Percentiles rank a stretch among this genome's conserved stretches.
Conservation (phyloP, 1,140 invertebrate genomes). For the Leptinotarsa undecemlineata region DNA sequence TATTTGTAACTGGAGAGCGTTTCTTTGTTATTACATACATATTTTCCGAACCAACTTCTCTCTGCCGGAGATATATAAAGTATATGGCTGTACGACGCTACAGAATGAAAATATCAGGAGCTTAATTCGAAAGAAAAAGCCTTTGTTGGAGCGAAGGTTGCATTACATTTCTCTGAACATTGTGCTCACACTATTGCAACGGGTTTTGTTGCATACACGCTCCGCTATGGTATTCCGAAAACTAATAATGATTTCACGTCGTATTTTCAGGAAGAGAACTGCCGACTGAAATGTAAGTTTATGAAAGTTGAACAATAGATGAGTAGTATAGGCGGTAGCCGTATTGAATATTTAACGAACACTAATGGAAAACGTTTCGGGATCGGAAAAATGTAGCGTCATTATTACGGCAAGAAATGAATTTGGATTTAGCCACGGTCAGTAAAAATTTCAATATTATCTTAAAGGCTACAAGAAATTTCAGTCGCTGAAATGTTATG, state of each 20-base stretch:
- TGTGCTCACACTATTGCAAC: neutral
- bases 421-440: too few species aligned
- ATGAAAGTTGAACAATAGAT: conserved; percentile 32
- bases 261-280: conserved; percentile 3
- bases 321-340: neutral
- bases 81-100: neutral
- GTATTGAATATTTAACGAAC: conserved; percentile 36
- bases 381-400: too few species aligned
- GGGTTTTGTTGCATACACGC: conserved; percentile 6
- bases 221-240: neutral
- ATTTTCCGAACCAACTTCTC: too few species aligned
- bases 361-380: conserved; percentile 27
- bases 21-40: too few species aligned
- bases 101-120: neutral
- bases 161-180: conserved; percentile 10
- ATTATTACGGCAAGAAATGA: too few species aligned
- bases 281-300: conserved; percentile 31
- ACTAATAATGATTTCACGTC: conserved; percentile 9
- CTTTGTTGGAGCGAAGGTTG: conserved; percentile 7
- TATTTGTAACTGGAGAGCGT: too few species aligned
- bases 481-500: too few species aligned
- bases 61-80: too few species aligned
- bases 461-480: too few species aligned
- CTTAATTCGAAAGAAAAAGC: neutral
- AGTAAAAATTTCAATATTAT: too few species aligned